Conservation (phyloP, 2,113 vertebrate genomes). For the Parotia lawesii region DNA sequence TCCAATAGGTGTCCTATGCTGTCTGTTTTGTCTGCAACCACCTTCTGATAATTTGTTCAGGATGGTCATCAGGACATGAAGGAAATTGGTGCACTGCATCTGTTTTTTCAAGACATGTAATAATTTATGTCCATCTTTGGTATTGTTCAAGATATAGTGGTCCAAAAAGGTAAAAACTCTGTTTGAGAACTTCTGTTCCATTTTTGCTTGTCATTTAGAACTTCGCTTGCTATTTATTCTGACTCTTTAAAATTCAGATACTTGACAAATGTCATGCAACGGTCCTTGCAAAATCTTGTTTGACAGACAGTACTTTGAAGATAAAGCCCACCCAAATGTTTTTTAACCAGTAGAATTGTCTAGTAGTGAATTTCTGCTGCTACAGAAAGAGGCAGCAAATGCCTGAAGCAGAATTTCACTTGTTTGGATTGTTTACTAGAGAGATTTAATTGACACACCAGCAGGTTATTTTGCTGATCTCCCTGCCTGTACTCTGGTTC, state of each 20-base stretch:
- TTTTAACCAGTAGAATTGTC: neutral
- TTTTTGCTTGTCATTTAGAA: neutral
- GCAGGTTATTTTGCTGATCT: conserved; percentile 21
- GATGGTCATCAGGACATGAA: neutral
- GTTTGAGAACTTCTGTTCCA: neutral
- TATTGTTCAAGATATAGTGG: neutral
- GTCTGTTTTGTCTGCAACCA: neutral
- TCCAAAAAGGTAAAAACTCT: neutral
- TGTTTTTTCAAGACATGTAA: neutral
- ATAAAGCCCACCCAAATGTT: neutral
- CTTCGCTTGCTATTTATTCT: neutral
- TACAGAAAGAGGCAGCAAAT: neutral
- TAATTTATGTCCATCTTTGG: neutral
- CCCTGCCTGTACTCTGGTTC: neutral
- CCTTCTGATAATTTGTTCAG: neutral
- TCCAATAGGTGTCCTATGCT: neutral
- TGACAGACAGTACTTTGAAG: neutral
- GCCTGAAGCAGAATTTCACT: neutral
- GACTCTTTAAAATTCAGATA: neutral
- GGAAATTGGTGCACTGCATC: neutral
- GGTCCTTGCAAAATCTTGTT: neutral
- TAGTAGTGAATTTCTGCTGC: neutral
- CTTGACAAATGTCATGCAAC: neutral
- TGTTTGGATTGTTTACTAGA: neutral
- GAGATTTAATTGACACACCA: conserved; percentile 20